Evolutionary conservation across 2,888 invertebrate species (phyloP), one percentile per base, ranked within the genome.

Genomic region (Pegoplata infirma): DNA sequence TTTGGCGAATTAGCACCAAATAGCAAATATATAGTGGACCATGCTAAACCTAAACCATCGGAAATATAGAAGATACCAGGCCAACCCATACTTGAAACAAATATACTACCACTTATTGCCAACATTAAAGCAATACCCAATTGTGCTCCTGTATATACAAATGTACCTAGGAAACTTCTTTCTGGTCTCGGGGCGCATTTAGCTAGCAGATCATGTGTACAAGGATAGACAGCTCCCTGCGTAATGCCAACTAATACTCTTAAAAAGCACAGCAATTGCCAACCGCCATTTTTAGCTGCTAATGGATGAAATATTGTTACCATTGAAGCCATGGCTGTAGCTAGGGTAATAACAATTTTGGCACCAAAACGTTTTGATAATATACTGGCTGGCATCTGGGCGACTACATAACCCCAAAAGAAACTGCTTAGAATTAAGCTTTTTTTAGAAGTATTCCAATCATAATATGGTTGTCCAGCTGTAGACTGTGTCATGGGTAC

Each of bases 321-420:
- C 0, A 94, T 14, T 0, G 94, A 92, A 44, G 93, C 93, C 5
- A 93, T 85, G 0, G 90, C 83, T 25, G 94, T 90, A 0, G 93
- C 89, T 0, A 90, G 84, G 0, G 90, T 89, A 17, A 94, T 89
- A 10, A 96, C 91, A 63, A 92, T 90, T 85, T 95, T 95, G 0
- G 95, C 94, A 0, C 97, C 97, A 86, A 93, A 93, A 4, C 90
- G 91, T 83, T 93, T 93, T 0, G 95, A 94, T 58, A 97, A 86
- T 80, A 93, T 91, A 0, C 94, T 87, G 53, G 93, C 92, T 0
- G 94, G 93, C 1, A 95, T 89, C 88, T 96, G 95, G 17, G 94
- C 92, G 5, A 93, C 82, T 1, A 94, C 91, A 85, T 96, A 95
- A 1, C 95, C 95, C 94, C 94, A 94, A 88, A 95, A 95, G 88